Percentiles rank a stretch among this genome's conserved stretches.
Conservation (phyloP, 2,888 invertebrate species). For the Maniola hyperantus region DNA sequence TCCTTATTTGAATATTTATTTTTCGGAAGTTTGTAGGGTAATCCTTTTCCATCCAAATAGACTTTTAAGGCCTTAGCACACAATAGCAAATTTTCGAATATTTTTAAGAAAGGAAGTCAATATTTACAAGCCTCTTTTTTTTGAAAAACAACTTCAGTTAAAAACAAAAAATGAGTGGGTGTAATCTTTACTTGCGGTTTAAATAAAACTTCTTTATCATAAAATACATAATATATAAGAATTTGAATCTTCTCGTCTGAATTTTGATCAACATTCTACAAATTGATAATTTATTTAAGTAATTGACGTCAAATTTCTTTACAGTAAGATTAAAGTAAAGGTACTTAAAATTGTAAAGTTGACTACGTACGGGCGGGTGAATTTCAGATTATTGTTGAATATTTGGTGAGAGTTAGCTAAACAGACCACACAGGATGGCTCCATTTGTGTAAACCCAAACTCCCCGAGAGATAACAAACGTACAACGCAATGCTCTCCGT, state of each 20-base stretch:
- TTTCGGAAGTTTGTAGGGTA: constrained; percentile 53
- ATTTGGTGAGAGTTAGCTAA: constrained; percentile 69
- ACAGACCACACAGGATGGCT: constrained; percentile 80
- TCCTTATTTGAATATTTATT: constrained; percentile 76
- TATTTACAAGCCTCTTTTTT: too few species aligned
- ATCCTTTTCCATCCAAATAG: background rate
- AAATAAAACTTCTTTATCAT: too few species aligned
- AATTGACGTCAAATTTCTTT: too few species aligned
- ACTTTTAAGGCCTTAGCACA: background rate
- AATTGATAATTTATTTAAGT: too few species aligned
- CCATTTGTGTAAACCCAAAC: constrained; percentile 71
- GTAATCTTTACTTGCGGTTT: too few species aligned
- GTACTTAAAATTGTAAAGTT: background rate
- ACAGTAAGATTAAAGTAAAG: too few species aligned
- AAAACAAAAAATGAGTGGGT: too few species aligned
- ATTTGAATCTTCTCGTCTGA: too few species aligned
- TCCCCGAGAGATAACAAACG: constrained; percentile 79
- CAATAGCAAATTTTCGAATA: background rate
- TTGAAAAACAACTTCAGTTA: too few species aligned
- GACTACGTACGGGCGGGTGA: constrained; percentile 7
- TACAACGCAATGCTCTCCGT: constrained; percentile 54
- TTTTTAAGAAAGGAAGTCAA: background rate
- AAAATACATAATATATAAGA: too few species aligned
- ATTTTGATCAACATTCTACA: too few species aligned
- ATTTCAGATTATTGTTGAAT: constrained; percentile 56